Evolutionary conservation across 2,797 vertebrate species (phyloP).

Genomic region (Rhyacichthys aspro): DNA sequence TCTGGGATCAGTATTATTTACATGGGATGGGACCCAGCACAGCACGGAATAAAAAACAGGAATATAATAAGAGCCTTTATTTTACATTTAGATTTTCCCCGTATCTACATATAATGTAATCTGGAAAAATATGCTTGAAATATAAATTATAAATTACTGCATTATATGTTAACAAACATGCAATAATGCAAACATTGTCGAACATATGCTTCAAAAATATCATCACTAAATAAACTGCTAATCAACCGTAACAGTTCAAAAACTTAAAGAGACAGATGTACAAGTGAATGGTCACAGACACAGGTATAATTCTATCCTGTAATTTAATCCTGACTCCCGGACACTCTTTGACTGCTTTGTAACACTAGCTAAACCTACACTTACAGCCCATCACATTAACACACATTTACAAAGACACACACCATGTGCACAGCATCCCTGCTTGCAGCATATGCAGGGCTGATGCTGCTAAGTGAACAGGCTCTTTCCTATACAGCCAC

Average conservation of each 20-base stretch:
- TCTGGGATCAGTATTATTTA: slow-evolving; percentile 2
- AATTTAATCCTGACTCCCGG: slow-evolving; percentile 67
- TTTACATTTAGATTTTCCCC: too few relatives aligned
- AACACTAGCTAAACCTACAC: slow-evolving; percentile 71
- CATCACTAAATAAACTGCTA: background rate
- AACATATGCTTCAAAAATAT: too few relatives aligned
- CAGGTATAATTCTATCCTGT: slow-evolving; percentile 68
- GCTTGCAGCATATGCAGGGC: slow-evolving; percentile 77
- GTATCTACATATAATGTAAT: too few relatives aligned
- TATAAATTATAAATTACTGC: too few relatives aligned
- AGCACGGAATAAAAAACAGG: too few relatives aligned
- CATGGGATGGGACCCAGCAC: background rate
- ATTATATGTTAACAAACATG: too few relatives aligned
- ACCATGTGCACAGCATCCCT: slow-evolving; percentile 67
- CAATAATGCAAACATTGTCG: too few relatives aligned
- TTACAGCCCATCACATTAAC: slow-evolving; percentile 25
- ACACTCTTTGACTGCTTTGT: slow-evolving; percentile 65
- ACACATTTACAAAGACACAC: slow-evolving; percentile 33
- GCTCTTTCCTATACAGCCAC: slow-evolving; percentile 77
- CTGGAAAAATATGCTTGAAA: too few relatives aligned
- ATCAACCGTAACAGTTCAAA: slow-evolving; percentile 8
- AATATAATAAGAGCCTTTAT: too few relatives aligned
- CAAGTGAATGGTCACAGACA: slow-evolving; percentile 22
- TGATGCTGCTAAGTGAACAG: slow-evolving; percentile 67
- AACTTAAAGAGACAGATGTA: slow-evolving; percentile 22